Base-by-base conservation (phyloP, 1,140 invertebrate species). In the Ridgeia piscesae region DNA sequence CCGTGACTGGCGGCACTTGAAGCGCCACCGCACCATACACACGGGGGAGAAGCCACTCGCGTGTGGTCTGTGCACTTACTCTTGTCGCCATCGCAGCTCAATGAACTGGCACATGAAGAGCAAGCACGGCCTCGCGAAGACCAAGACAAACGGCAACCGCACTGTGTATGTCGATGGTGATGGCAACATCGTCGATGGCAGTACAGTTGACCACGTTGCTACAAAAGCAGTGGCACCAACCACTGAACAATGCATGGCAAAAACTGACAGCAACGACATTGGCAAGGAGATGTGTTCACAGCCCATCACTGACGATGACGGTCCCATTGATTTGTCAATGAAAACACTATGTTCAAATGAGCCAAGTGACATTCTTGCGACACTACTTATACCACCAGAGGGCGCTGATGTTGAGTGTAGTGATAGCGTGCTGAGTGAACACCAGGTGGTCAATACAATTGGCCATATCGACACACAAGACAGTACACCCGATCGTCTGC, bases 91-190 rank as follows among this genome's bases (percentile, higher is more conserved):
- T 88, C 34, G 91, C 17, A 91, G 89, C 58, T 92, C 92, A 35
- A 91, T 92, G 89, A 91, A 91, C 90, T 92, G 92, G 92, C 92
- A 92, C 33, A 92, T 92, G 92, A 92, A 92, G 91, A 91, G 50
- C 91, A 92, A 92, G 50, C 92, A 92, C 21, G 89, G 89, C 34
- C 33, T 91, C 33, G 92, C 89, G 27, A 92, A 92, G 88, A 89
- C 89, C 33, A 92, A 90, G 34, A 92, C 89, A 33, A n/a, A 33
- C 31, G 92, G 88, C 35, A 92, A 92, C 50, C 88, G 89, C 89
- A 92, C 92, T 34, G 92, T 92, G 33, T 92, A 92, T 50, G 89
- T 92, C n/a, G 92, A 92, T 33, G 35, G 27, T 21, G 48, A 35
- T 35, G 33, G 91, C 4, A 92, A 42, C 33, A 48, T 91, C 33